These are phyloP conservation scores for Ypsolopha scabrella DNA, from an alignment of 2,888 invertebrate species.

Conservation along the genomic window DNA sequence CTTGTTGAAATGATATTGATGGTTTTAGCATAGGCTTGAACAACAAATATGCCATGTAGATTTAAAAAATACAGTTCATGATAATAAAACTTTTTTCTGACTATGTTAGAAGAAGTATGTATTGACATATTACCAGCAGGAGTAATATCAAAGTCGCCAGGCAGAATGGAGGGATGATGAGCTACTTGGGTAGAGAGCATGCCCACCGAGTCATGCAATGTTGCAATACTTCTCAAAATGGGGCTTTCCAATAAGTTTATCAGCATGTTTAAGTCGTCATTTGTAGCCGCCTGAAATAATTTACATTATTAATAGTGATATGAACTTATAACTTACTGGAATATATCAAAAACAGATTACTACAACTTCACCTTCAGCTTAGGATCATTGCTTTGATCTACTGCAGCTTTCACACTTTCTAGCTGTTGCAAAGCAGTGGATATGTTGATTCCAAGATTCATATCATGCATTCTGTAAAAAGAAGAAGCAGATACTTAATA, in stretches of 20 bases:
- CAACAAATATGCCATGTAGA: no score
- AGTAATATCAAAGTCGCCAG: conserved; percentile 93
- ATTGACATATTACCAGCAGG: conserved; percentile 70
- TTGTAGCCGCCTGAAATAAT: conserved; percentile 58
- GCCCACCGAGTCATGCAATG: conserved; percentile 90
- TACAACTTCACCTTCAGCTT: conserved; percentile 72
- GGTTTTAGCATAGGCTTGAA: neutral
- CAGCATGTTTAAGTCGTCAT: conserved; percentile 85
- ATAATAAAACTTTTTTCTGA: no score
- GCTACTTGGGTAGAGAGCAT: conserved; percentile 89
- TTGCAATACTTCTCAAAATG: conserved; percentile 89
- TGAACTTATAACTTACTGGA: neutral
- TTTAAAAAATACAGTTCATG: no score
- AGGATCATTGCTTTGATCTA: conserved; percentile 87
- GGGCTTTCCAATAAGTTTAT: conserved; percentile 90
- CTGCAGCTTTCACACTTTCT: conserved; percentile 88
- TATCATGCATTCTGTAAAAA: conserved; percentile 48
- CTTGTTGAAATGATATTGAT: neutral
- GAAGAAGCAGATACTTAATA: neutral
- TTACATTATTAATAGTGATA: neutral
- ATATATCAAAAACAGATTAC: neutral
- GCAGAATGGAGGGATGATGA: conserved; percentile 92
- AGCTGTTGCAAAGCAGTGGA: conserved; percentile 90
- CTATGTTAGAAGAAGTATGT: no score
- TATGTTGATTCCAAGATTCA: conserved; percentile 76